Percentiles rank a stretch among this genome's conserved stretches.
phyloP scores from a whole-genome alignment of 2,888 invertebrate genomes.

The Yponomeuta cagnagella region DNA sequence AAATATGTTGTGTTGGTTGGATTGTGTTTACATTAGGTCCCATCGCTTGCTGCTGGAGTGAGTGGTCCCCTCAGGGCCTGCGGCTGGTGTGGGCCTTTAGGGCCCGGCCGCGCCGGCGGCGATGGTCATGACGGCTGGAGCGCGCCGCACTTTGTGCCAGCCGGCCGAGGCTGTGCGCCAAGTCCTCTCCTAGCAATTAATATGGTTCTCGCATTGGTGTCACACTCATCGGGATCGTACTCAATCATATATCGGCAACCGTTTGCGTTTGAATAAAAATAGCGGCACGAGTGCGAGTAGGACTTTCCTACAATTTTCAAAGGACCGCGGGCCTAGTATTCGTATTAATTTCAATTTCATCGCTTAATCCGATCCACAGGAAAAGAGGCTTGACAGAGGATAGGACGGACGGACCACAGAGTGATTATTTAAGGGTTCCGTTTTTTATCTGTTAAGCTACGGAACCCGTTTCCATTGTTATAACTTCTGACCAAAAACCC shows the following conservation, averaged over 20 bases:
- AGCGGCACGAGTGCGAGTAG: background rate
- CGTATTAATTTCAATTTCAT: too few species aligned
- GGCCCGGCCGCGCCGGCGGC: conserved; percentile 13
- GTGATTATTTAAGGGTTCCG: too few species aligned
- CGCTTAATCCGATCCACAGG: too few species aligned
- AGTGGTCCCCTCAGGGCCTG: conserved; percentile 33
- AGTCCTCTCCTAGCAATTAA: conserved; percentile 38
- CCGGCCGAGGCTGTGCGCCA: conserved; percentile 21
- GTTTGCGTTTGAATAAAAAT: background rate
- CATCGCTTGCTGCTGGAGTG: conserved; percentile 43
- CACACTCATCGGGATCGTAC: conserved; percentile 61
- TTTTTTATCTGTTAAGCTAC: too few species aligned
- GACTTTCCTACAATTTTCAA: too few species aligned
- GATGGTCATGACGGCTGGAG: conserved; percentile 29
- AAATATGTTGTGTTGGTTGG: conserved; percentile 41
- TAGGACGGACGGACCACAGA: too few species aligned
- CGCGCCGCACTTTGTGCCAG: conserved; percentile 24
- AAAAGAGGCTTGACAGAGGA: too few species aligned
- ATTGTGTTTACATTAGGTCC: conserved; percentile 53
- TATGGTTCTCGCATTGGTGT: conserved; percentile 57
- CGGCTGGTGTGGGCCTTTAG: conserved; percentile 33
- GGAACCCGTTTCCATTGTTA: too few species aligned
- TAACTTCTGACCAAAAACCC: too few species aligned
- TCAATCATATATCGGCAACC: conserved; percentile 37
- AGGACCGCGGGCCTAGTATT: too few species aligned